Evolutionary conservation across 2,113 vertebrate species (phyloP), one percentile per base, ranked within the genome.

Genomic region (Diphyllodes magnificus): DNA sequence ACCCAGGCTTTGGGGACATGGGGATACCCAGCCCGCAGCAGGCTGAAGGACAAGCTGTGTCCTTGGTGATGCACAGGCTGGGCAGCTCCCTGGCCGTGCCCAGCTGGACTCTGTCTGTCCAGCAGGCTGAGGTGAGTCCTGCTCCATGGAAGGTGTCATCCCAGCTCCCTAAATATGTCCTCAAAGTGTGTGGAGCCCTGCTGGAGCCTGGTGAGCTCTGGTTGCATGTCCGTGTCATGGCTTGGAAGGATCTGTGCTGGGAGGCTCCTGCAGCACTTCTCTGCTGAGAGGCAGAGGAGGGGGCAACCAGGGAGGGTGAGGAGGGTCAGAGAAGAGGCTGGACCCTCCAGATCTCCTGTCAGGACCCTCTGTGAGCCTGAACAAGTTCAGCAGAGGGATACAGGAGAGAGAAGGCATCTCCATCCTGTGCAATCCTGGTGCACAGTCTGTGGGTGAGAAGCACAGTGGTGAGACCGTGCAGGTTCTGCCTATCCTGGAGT

Each of bases 221-320:
- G 6, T 7, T 37, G 28, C 7, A 1, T 0, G 4, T 37, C 50
- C 16, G 7, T 1, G 2, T 44, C 0, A 0, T 33, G 78, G 33
- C n/a, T 73, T 33, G 31, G 9, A 27, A 19, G n/a, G n/a, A 21
- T 7, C 15, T 15, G 44, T 13, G 15, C 6, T 56, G 64, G 28
- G 21, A 15, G 23, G 53, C 17, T 68, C 61, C 50, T 35, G 47
- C 45, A 47, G 66, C 1, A 4, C 35, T 45, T 40, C 66, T 79
- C 33, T 53, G 76, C 66, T 75, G 56, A 61, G 11, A 50, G 25
- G 39, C 37, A 66, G 19, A 8, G 54, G 49, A 44, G 11, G 15
- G 31, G 63, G 39, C 53, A 85, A 23, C 23, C 37, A 47, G 45
- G 35, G 53, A 49, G 30, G 30, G 5, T 0, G 22, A 72, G 53